Evolutionary conservation across 2,888 invertebrate species (phyloP).

Genomic region (Polydrusus cervinus): DNA sequence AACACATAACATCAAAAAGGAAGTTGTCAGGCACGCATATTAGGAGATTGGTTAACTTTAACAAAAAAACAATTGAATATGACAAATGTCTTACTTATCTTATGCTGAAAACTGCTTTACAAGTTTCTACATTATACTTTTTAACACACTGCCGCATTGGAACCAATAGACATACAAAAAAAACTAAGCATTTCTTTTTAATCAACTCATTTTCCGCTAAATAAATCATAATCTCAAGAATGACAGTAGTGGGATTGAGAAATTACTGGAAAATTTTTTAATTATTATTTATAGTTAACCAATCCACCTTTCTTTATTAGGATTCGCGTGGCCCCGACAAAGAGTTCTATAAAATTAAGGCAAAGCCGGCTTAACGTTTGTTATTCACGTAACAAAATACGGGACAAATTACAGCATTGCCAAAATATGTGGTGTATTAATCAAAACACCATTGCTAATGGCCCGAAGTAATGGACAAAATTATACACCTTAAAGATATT

Average conservation of each 20-base stretch:
- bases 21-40: not conserved
- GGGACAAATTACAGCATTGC: not conserved
- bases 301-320: not conserved
- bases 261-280: too few relatives aligned
- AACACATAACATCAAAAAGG: not conserved
- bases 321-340: not conserved
- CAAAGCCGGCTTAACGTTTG: conserved; percentile 2
- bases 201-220: too few relatives aligned
- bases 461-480: not conserved
- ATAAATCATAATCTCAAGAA: too few relatives aligned
- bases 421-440: not conserved
- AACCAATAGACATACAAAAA: too few relatives aligned
- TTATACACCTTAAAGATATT: not conserved
- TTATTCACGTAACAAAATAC: conserved; percentile 1
- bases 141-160: too few relatives aligned
- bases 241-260: too few relatives aligned
- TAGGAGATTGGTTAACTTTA: not conserved
- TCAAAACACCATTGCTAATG: not conserved
- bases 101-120: too few relatives aligned
- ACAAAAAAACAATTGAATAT: not conserved
- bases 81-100: not conserved
- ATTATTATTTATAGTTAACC: too few relatives aligned
- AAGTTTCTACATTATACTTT: too few relatives aligned
- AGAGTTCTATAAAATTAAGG: conserved; percentile 6
- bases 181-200: too few relatives aligned